These are phyloP conservation scores for Venustoraphidia nigricollis DNA, from an alignment of 2,888 invertebrate species.

Conservation along the genomic window DNA sequence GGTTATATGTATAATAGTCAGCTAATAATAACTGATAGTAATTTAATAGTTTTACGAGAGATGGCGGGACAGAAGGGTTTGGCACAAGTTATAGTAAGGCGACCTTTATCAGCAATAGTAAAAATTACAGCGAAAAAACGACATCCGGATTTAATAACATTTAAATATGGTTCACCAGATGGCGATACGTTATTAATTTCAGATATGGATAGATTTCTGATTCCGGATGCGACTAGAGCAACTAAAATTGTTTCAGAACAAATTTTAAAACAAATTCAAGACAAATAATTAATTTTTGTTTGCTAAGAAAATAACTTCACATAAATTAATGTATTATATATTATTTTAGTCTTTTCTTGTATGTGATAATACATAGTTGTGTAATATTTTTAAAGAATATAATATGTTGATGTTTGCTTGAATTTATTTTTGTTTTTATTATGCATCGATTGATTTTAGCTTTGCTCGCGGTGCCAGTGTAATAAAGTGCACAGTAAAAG, in stretches of 20 bases:
- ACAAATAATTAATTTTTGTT: constrained; percentile 15
- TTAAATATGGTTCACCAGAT: constrained; percentile 82
- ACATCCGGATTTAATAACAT: constrained; percentile 91
- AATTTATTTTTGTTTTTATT: too few species aligned
- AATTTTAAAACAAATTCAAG: constrained; percentile 49
- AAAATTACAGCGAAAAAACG: constrained; percentile 95
- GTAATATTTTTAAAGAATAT: too few species aligned
- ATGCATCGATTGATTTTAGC: too few species aligned
- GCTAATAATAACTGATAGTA: constrained; percentile 70
- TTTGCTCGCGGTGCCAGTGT: too few species aligned
- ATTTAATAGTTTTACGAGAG: constrained; percentile 74
- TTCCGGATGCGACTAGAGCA: constrained; percentile 81
- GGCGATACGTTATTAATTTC: constrained; percentile 66
- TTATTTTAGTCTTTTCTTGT: too few species aligned
- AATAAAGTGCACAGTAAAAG: too few species aligned
- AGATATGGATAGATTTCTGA: constrained; percentile 84
- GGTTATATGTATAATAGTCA: constrained; percentile 80
- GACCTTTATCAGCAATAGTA: constrained; percentile 81
- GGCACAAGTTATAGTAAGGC: constrained; percentile 72
- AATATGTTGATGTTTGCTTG: too few species aligned
- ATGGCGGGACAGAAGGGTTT: constrained; percentile 59
- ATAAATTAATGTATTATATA: too few species aligned
- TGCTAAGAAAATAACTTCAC: too few species aligned
- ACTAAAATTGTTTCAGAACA: constrained; percentile 82
- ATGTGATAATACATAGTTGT: too few species aligned